These are phyloP conservation scores for Cassiopea xamachana DNA, from an alignment of 30 jellyfish, hydroid and myxozoan species.

Conservation along the genomic window DNA sequence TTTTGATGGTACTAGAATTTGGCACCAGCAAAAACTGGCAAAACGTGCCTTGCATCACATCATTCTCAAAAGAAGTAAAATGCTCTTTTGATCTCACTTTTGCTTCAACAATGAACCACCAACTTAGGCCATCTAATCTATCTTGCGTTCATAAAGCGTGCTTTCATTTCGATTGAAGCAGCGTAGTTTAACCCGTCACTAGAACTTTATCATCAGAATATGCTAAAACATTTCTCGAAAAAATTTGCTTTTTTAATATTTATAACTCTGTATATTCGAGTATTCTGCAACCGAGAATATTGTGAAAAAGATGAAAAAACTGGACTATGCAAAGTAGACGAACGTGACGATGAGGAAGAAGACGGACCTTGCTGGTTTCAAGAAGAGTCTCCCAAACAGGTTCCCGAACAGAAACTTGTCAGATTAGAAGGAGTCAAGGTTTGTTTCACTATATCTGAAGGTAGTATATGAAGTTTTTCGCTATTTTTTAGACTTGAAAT, in stretches of 20 bases:
- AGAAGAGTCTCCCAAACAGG: slow-evolving; percentile 1
- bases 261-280: not conserved
- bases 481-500: not conserved
- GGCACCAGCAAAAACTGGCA: no score
- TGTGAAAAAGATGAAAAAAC: slow-evolving; percentile 77
- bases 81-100: slow-evolving; percentile 47
- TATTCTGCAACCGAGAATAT: slow-evolving; percentile 5
- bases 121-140: not conserved
- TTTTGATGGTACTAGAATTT: no score
- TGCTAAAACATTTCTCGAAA: not conserved
- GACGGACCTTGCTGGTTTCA: slow-evolving; percentile 64
- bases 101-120: slow-evolving; percentile 40
- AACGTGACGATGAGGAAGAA: slow-evolving; percentile 18
- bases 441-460: not conserved
- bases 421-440: slow-evolving; percentile 75
- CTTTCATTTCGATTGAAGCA: not conserved
- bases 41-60: slow-evolving; percentile 38
- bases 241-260: not conserved
- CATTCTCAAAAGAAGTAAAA: slow-evolving; percentile 52
- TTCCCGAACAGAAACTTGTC: slow-evolving; percentile 10
- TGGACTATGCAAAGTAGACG: slow-evolving; percentile 72
- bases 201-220: not conserved
- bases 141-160: not conserved
- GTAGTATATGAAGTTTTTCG: not conserved
- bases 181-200: not conserved